phyloP scores from a whole-genome alignment of 30 jellyfish, hydroid and myxozoan genomes.

The Pelagia noctiluca region DNA sequence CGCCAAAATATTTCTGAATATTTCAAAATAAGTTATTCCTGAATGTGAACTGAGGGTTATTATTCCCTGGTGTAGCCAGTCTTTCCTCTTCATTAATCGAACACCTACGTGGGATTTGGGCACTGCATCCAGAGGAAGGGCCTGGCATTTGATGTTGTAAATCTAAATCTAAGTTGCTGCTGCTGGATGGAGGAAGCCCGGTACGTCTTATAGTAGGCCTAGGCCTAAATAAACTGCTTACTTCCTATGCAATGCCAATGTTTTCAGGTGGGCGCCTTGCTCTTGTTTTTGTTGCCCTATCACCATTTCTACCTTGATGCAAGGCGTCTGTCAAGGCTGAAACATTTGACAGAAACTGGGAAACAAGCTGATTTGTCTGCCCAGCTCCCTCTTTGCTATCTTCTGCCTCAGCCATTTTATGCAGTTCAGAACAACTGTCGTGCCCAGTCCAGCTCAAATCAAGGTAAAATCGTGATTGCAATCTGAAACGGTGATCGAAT shows the following conservation, averaged over 20 bases:
- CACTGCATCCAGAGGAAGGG: not conserved
- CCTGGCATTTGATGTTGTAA: not conserved
- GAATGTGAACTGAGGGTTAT: constrained; percentile 21
- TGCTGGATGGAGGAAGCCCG: too few relatives aligned
- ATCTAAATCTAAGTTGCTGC: not conserved
- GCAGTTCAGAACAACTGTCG: too few relatives aligned
- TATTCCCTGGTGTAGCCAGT: not conserved
- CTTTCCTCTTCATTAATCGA: not conserved
- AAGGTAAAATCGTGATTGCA: too few relatives aligned
- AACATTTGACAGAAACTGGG: not conserved
- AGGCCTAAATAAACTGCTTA: not conserved
- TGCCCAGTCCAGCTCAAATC: too few relatives aligned
- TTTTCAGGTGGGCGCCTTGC: not conserved
- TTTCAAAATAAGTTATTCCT: constrained; percentile 22
- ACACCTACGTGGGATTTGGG: too few relatives aligned
- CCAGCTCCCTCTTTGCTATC: not conserved
- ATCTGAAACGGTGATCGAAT: too few relatives aligned
- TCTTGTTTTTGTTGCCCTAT: not conserved
- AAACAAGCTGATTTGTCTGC: not conserved
- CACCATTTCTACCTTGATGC: not conserved
- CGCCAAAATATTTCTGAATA: not conserved
- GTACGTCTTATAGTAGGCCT: too few relatives aligned
- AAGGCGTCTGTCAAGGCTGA: not conserved
- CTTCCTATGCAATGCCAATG: not conserved
- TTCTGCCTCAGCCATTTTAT: too few relatives aligned